Conservation (phyloP, 1,140 invertebrate species). For the Anthonomus grandis region DNA sequence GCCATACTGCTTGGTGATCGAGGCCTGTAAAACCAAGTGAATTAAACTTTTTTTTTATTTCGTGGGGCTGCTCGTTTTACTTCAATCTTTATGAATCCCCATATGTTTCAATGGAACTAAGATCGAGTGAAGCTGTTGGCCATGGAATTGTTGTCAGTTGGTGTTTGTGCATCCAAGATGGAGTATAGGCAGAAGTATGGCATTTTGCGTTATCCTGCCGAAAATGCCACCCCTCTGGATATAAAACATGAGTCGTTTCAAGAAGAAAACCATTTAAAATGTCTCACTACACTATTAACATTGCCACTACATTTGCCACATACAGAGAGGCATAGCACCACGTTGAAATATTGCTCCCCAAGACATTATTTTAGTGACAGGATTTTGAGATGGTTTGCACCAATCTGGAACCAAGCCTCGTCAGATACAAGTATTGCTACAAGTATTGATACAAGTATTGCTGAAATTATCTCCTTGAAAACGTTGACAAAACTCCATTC, state of each 20-base stretch:
- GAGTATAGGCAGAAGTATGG: too few species aligned
- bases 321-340: not conserved
- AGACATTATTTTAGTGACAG: constrained; percentile 4
- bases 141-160: not conserved
- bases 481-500: not conserved
- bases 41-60: not conserved
- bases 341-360: constrained; percentile 4
- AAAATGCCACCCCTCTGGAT: too few species aligned
- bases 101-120: not conserved
- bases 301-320: not conserved
- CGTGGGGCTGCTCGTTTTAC: too few species aligned
- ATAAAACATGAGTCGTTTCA: too few species aligned
- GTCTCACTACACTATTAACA: not conserved
- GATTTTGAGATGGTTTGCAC: not conserved
- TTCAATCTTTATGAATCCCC: not conserved
- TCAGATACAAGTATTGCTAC: not conserved
- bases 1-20: too few species aligned
- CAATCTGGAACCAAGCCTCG: not conserved
- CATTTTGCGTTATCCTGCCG: too few species aligned
- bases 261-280: too few species aligned
- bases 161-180: not conserved
- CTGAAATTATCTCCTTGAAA: not conserved
- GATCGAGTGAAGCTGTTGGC: not conserved
- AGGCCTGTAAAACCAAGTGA: not conserved
- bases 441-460: too few species aligned